Conservation (phyloP, 2,888 invertebrate genomes). For the Ophonus ardosiacus region DNA sequence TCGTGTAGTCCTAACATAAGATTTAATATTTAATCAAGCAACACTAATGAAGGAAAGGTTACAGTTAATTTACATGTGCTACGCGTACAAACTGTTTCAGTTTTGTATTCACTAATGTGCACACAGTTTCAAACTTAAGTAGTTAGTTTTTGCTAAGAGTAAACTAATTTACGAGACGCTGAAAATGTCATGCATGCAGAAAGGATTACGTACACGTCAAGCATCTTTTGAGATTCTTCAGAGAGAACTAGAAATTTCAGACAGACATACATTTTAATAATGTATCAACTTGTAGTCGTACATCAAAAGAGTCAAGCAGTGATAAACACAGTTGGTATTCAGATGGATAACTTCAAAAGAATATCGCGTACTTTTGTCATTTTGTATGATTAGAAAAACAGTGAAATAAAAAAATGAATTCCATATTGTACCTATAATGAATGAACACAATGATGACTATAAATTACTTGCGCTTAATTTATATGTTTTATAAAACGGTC, state of each 20-base stretch:
- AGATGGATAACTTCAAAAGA: no score
- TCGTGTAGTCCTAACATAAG: neutral
- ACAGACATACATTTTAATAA: neutral
- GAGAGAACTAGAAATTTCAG: neutral
- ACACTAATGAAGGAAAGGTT: slow-evolving; percentile 12
- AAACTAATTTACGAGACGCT: neutral
- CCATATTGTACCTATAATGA: no score
- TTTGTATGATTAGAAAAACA: no score
- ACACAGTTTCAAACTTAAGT: slow-evolving; percentile 18
- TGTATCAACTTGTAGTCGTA: no score
- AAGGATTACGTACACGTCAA: neutral
- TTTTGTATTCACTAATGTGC: slow-evolving; percentile 1
- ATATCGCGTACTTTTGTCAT: no score
- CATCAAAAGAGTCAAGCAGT: no score
- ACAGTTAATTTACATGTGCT: neutral
- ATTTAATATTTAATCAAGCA: slow-evolving; percentile 28
- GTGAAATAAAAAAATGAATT: no score
- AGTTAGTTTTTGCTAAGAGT: neutral
- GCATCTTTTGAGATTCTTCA: neutral
- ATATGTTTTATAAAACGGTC: no score
- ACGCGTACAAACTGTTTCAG: neutral
- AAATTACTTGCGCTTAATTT: no score
- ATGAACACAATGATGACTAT: no score
- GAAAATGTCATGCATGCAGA: neutral
- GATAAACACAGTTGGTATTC: no score